These are phyloP conservation scores for Pangasianodon hypophthalmus DNA, from an alignment of 2,113 vertebrate genomes.

Conservation along the genomic window DNA sequence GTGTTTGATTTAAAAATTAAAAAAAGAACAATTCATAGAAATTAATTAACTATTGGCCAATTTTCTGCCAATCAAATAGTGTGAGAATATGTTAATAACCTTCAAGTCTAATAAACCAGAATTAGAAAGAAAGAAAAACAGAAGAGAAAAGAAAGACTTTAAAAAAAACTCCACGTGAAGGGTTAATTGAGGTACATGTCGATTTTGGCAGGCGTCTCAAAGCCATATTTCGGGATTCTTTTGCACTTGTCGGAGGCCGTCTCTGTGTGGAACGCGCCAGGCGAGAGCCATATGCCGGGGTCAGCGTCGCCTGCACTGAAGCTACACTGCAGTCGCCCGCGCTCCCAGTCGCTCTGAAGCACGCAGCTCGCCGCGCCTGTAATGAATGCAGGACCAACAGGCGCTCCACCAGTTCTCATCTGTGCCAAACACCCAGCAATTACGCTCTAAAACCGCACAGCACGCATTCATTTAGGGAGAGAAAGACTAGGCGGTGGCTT, in stretches of 20 bases:
- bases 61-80: constrained; percentile 1
- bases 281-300: constrained; percentile 53
- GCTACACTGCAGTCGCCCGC: constrained; percentile 10
- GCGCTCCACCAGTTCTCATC: constrained; percentile 31
- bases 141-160: not conserved
- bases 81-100: not conserved
- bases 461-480: constrained; percentile 16
- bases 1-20: not conserved
- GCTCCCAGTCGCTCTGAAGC: constrained; percentile 26
- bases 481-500: constrained; percentile 1
- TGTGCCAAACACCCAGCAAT: constrained; percentile 40
- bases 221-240: constrained; percentile 39
- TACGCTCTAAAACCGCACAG: not conserved
- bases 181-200: constrained; percentile 44
- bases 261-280: constrained; percentile 47
- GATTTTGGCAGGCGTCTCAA: constrained; percentile 42
- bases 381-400: constrained; percentile 43
- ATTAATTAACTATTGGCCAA: not conserved
- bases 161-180: constrained; percentile 13
- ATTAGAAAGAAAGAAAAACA: not conserved
- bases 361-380: constrained; percentile 20
- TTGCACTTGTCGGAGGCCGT: constrained; percentile 33
- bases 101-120: not conserved
- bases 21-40: not conserved
- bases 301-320: constrained; percentile 28